Percentiles rank a stretch among this genome's conserved stretches.
These are phyloP conservation scores for Physeter macrocephalus DNA, from an alignment of 2,113 vertebrate genomes.

Conservation along the genomic window DNA sequence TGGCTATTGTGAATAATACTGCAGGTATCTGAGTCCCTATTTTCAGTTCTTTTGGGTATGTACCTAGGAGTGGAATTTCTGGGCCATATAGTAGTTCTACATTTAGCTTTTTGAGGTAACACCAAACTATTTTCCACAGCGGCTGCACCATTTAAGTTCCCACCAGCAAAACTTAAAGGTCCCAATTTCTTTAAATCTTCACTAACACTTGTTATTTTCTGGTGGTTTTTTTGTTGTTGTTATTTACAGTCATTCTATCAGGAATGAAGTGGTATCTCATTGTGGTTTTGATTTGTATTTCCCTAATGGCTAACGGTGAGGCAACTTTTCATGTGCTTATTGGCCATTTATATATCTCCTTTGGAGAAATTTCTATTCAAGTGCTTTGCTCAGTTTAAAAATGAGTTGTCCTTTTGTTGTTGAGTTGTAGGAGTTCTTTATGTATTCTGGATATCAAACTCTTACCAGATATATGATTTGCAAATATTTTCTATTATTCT, in stretches of 20 bases:
- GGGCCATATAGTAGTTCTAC: neutral
- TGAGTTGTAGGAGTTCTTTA: neutral
- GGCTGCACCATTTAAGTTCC: neutral
- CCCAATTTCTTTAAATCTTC: neutral
- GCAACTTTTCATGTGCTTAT: neutral
- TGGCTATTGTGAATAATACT: neutral
- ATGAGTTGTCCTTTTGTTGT: neutral
- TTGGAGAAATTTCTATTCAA: neutral
- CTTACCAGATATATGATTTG: neutral
- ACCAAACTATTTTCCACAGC: neutral
- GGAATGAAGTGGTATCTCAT: neutral
- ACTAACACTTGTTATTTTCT: neutral
- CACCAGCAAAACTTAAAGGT: neutral
- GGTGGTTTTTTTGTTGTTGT: neutral
- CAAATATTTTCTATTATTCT: neutral
- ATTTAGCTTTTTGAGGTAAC: neutral
- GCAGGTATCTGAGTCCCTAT: neutral
- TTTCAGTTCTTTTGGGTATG: neutral
- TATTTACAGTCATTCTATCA: neutral
- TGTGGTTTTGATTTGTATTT: neutral
- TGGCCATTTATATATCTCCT: neutral
- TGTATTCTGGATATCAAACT: neutral
- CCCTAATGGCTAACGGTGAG: neutral
- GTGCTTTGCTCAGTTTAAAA: neutral
- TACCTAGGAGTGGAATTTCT: neutral